phyloP scores from a whole-genome alignment of 2,113 vertebrate species.

The Myotis yumanensis region DNA sequence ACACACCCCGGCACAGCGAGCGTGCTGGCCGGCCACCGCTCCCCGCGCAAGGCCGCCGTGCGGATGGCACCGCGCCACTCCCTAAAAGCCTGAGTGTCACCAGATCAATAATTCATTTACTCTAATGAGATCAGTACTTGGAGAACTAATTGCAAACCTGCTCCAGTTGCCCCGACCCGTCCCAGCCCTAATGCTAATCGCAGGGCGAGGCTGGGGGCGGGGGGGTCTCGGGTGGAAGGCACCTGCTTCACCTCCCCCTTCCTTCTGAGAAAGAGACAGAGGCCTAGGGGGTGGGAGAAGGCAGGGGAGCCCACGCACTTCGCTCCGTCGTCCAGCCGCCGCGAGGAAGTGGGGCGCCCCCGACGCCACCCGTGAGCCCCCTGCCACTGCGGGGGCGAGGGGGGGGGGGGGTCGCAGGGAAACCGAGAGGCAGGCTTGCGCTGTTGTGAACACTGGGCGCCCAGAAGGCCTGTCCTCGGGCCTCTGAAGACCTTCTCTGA shows the following conservation, averaged over 20 bases:
- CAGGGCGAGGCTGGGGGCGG: slow-evolving; percentile 80
- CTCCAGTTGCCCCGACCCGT: slow-evolving; percentile 92
- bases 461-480: background rate
- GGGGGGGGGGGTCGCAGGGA: background rate
- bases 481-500: background rate
- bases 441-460: fast-evolving
- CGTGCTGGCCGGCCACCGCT: slow-evolving; percentile 76
- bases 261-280: slow-evolving; percentile 75
- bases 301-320: background rate
- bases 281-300: background rate
- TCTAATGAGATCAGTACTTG: slow-evolving; percentile 99
- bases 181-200: slow-evolving; percentile 88
- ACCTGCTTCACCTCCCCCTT: slow-evolving; percentile 12
- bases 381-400: fast-evolving
- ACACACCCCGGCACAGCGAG: slow-evolving; percentile 44
- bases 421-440: fast-evolving
- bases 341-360: background rate
- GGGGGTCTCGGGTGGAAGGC: slow-evolving; percentile 64
- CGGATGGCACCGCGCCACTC: slow-evolving; percentile 89
- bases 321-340: fast-evolving
- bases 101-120: slow-evolving; percentile 99
- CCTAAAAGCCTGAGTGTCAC: slow-evolving; percentile 96
- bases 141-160: slow-evolving; percentile 96
- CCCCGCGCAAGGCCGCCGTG: slow-evolving; percentile 82
- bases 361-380: background rate